Evolutionary conservation across 2,797 vertebrate species (phyloP).

Genomic region (Sebastes hopkinsi): DNA sequence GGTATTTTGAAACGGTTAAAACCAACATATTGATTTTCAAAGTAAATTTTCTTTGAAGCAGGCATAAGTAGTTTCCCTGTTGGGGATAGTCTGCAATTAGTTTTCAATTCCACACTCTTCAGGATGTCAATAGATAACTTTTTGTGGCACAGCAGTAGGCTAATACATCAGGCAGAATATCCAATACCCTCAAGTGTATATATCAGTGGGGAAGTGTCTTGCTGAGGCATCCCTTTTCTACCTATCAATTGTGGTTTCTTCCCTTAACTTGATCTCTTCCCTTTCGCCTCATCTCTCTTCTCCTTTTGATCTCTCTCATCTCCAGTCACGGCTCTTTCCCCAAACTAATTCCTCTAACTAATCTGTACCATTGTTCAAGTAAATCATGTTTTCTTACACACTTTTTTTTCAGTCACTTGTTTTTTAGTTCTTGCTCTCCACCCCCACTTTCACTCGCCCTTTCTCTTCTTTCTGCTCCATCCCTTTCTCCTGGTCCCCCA

Average conservation of each 20-base stretch:
- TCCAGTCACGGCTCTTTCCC: background rate
- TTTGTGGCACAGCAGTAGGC: constrained; percentile 30
- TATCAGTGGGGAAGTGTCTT: constrained; percentile 32
- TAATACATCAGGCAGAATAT: constrained; percentile 43
- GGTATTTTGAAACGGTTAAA: background rate
- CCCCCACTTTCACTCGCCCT: background rate
- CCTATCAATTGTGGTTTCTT: constrained; percentile 34
- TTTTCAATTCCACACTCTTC: constrained; percentile 36
- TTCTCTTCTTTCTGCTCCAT: constrained; percentile 1
- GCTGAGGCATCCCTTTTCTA: constrained; percentile 30
- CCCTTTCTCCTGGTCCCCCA: constrained; percentile 1
- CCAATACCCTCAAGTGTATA: constrained; percentile 32
- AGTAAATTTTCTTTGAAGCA: constrained; percentile 12
- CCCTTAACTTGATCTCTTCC: constrained; percentile 13
- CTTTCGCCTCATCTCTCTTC: background rate
- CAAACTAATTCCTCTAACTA: constrained; percentile 7
- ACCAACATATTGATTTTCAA: constrained; percentile 1
- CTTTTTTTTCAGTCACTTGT: background rate
- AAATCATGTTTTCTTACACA: constrained; percentile 5
- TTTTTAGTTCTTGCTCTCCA: background rate
- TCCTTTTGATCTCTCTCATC: constrained; percentile 7
- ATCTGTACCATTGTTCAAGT: background rate
- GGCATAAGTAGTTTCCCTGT: constrained; percentile 17
- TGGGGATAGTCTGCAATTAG: constrained; percentile 31
- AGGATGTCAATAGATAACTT: constrained; percentile 40